These are phyloP conservation scores for Danio choprae DNA, from an alignment of 2,797 vertebrate genomes.

Conservation along the genomic window DNA sequence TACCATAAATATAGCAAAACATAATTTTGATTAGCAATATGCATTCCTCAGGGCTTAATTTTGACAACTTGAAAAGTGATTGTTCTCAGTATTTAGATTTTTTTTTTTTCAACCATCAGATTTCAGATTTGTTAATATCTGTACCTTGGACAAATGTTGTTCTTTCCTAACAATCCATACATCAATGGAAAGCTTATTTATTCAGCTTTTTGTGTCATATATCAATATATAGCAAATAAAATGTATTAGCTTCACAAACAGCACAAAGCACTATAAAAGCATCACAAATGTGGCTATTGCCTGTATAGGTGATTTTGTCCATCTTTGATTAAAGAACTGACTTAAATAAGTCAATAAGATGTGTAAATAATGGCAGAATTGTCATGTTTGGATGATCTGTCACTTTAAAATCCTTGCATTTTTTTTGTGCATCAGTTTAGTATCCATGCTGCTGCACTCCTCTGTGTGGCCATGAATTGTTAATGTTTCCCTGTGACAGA, in stretches of 20 bases:
- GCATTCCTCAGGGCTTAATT: no score
- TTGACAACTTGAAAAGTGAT: no score
- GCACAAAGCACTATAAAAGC: background rate
- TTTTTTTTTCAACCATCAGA: no score
- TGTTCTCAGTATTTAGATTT: no score
- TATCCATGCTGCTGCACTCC: background rate
- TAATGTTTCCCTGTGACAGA: constrained; percentile 30
- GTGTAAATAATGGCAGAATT: background rate
- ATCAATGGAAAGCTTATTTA: no score
- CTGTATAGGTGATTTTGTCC: background rate
- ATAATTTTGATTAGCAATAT: no score
- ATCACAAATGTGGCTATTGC: background rate
- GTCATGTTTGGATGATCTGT: background rate
- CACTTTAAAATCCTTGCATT: constrained; percentile 10
- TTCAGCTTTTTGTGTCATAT: no score
- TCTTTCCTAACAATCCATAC: no score
- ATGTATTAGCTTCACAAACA: background rate
- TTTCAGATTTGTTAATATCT: no score
- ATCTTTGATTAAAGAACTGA: background rate
- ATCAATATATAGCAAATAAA: no score
- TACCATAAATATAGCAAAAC: no score
- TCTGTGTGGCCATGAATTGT: constrained; percentile 6
- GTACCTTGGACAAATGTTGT: no score
- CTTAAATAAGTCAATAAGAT: background rate
- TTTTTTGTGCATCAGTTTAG: background rate